Percentiles rank a stretch among this genome's conserved stretches.
phyloP scores from a whole-genome alignment of 2,888 invertebrate genomes.

The Anorthoa munda region DNA sequence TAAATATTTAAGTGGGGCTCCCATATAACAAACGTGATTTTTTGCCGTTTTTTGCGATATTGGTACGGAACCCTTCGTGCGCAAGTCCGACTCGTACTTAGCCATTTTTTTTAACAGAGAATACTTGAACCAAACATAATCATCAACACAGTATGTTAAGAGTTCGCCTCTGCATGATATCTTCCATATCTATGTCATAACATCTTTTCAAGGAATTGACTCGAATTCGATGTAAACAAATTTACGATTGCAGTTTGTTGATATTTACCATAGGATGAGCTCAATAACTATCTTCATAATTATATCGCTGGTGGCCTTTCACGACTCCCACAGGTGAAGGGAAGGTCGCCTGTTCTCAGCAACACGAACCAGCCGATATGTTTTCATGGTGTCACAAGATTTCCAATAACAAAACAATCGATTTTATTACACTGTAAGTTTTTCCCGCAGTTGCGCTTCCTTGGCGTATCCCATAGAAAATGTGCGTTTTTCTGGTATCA shows the following conservation, averaged over 20 bases:
- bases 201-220: no score
- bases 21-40: no score
- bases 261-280: not conserved
- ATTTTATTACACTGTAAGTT: not conserved
- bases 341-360: not conserved
- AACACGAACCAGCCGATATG: not conserved
- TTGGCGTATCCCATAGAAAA: not conserved
- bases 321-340: constrained; percentile 10
- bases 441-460: not conserved
- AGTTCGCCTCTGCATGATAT: no score
- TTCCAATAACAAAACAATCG: no score
- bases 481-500: not conserved
- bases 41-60: no score
- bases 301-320: constrained; percentile 7
- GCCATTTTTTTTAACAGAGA: no score
- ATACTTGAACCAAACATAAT: no score
- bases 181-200: no score
- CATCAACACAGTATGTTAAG: no score
- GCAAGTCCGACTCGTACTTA: no score
- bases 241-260: not conserved
- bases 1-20: no score
- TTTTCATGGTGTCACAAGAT: not conserved
- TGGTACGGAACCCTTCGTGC: no score
- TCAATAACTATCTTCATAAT: not conserved
- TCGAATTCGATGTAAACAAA: not conserved